A percentile compares a stretch with the other conserved stretches of the same genome.
phyloP scores from a whole-genome alignment of 1,140 invertebrate genomes.

The Tetragnatha versicolor region DNA sequence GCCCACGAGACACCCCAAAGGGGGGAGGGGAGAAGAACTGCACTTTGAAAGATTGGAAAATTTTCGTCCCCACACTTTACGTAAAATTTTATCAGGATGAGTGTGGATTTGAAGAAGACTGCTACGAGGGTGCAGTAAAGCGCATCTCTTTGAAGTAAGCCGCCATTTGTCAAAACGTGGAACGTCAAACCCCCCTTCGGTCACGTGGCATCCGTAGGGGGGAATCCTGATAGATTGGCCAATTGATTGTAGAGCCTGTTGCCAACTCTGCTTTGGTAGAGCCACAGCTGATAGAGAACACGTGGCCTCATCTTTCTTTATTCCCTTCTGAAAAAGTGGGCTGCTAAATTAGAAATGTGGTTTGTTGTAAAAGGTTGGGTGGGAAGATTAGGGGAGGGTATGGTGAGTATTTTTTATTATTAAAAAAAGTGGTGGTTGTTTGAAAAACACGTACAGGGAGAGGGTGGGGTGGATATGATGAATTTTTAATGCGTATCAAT shows the following conservation, averaged over 20 bases:
- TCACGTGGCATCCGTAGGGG: neutral
- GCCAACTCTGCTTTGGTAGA: constrained; percentile 17
- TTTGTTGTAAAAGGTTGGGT: neutral
- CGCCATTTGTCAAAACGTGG: constrained; percentile 44
- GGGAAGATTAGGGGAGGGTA: neutral
- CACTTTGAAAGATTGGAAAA: constrained; percentile 31
- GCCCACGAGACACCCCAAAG: neutral
- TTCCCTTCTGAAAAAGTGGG: neutral
- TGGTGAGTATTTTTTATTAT: neutral
- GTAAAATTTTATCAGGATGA: constrained; percentile 15
- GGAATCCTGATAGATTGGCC: constrained; percentile 41
- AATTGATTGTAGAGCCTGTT: constrained; percentile 49
- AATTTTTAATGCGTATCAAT: no score
- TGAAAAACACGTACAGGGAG: no score
- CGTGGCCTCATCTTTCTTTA: constrained; percentile 27
- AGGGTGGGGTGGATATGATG: no score
- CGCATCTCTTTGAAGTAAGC: constrained; percentile 30
- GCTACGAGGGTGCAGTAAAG: neutral
- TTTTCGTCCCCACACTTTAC: neutral
- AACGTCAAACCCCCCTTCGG: neutral
- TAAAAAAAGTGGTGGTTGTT: neutral
- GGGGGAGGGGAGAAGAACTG: neutral
- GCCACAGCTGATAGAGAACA: constrained; percentile 14
- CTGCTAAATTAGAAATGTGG: neutral
- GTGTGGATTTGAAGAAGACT: neutral